Conservation (phyloP, 2,888 invertebrate genomes). For the Drosophila subquinaria region DNA sequence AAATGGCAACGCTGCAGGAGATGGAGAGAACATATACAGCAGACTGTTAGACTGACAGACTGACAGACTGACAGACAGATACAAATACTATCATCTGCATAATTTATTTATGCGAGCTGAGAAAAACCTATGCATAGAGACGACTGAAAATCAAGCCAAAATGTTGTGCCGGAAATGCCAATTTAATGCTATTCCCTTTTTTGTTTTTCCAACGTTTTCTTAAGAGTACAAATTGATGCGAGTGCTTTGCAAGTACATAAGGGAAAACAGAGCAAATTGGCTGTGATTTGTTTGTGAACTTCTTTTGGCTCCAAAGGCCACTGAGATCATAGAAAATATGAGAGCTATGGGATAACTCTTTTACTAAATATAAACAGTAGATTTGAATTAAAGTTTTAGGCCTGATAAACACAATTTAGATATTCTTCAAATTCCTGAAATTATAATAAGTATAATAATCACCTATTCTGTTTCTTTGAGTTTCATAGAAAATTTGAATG, state of each 20-base stretch:
- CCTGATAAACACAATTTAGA: too few species aligned
- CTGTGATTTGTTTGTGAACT: not conserved
- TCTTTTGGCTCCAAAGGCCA: not conserved
- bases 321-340: not conserved
- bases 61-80: not conserved
- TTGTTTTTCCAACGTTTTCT: not conserved
- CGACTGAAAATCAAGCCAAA: conserved; percentile 10
- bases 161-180: conserved; percentile 20
- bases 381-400: too few species aligned
- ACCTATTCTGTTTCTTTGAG: too few species aligned
- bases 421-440: too few species aligned
- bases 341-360: not conserved
- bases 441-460: too few species aligned
- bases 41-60: conserved; percentile 5
- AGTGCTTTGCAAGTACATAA: not conserved
- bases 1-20: not conserved
- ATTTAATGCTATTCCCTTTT: conserved; percentile 4
- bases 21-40: not conserved
- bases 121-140: conserved; percentile 19
- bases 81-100: conserved; percentile 41
- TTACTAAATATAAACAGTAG: too few species aligned
- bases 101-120: conserved; percentile 34
- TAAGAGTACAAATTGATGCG: conserved; percentile 2
- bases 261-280: not conserved
- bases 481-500: too few species aligned